Evolutionary conservation across 2,888 invertebrate species (phyloP), one percentile per base, ranked within the genome.

Genomic region (Laspeyria flexula): DNA sequence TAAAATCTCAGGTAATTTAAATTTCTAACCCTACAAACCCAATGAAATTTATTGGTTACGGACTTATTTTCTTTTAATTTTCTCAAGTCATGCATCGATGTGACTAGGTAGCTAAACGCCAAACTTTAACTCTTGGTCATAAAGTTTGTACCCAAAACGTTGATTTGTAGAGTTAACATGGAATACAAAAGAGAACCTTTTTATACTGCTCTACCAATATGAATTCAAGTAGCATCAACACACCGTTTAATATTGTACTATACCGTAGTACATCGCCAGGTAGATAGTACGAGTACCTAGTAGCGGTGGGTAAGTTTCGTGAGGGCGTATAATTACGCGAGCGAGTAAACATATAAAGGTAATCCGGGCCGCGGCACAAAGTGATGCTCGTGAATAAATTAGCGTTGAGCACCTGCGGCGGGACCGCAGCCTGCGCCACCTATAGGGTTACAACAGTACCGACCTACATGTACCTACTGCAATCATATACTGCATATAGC

Each of bases 311-410:
- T 77, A 87, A 89, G 88, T 89, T 90, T 85, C 86, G 86, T 85
- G 87, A 84, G 90, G 86, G 86, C 82, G 90, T 88, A 89, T 90
- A 91, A 91, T 91, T 90, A 90, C 87, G 87, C 85, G 85, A 84
- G 83, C 86, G 88, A 84, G 89, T 87, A 91, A 90, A 91, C 90
- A 90, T 86, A 89, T 89, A 88, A 90, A 89, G 90, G 90, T 90
- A 90, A 90, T 90, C 90, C 90, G 88, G 87, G 87, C 82, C 86
- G 89, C 86, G 88, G 86, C 90, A 89, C 88, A 90, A 90, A 90
- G 90, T 89, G 90, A 90, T 90, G 85, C 86, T 83, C 86, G 84
- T 86, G 90, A 89, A 90, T 89, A 86, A 88, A 89, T 88, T 86
- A 87, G 83, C 83, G 80, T 59, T 60, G 73, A 84, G 82, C 89